phyloP scores from a whole-genome alignment of 2,797 vertebrate genomes.

The Tenualosa ilisha region DNA sequence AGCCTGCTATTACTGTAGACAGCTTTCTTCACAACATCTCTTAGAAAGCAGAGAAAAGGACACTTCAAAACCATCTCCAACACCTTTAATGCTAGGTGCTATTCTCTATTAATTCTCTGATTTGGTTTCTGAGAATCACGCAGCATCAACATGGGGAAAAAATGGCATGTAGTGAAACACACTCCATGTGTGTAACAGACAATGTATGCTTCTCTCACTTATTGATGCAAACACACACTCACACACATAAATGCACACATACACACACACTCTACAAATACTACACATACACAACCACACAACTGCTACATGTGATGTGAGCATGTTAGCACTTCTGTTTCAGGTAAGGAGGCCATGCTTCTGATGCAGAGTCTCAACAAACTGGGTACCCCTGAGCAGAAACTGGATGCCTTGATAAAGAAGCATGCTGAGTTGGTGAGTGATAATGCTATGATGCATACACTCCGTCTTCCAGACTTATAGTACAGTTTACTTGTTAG shows the following conservation, averaged over 20 bases:
- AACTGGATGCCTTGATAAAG: slow-evolving; percentile 92
- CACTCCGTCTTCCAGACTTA: too few species aligned
- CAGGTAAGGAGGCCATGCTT: slow-evolving; percentile 93
- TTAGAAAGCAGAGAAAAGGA: background rate
- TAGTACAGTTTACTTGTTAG: too few species aligned
- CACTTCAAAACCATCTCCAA: background rate
- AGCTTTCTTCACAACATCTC: background rate
- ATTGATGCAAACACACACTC: background rate
- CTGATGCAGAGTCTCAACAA: slow-evolving; percentile 95
- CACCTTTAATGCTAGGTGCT: background rate
- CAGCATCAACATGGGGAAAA: background rate
- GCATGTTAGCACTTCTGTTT: background rate
- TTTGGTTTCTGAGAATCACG: background rate
- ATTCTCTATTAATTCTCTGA: background rate
- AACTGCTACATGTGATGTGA: background rate
- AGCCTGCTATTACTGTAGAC: background rate
- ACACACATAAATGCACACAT: background rate
- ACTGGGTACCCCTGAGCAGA: slow-evolving; percentile 85
- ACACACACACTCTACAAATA: background rate
- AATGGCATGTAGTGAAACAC: too few species aligned
- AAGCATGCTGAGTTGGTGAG: slow-evolving; percentile 97
- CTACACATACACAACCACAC: background rate
- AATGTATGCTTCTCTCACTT: background rate
- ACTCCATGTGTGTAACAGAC: background rate
- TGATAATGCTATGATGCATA: too few species aligned